Evolutionary conservation across 1,140 invertebrate genomes (phyloP).

Genomic region (Artemia franciscana): DNA sequence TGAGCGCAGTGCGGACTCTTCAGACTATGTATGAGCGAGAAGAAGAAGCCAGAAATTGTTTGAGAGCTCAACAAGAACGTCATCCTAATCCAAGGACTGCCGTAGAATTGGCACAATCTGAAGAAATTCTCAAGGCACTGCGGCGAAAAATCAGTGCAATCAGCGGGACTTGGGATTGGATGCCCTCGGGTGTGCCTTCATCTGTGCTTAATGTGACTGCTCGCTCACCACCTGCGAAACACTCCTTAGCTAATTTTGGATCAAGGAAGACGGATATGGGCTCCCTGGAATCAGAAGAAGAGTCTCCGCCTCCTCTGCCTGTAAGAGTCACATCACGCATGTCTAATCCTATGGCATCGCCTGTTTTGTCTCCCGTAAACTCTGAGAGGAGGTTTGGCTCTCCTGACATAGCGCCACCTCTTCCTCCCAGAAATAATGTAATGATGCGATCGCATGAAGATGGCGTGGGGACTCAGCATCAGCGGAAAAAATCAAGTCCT

Average conservation of each 20-base stretch:
- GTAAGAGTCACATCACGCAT: conserved; percentile 22
- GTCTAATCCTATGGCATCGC: neutral
- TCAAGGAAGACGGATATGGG: conserved; percentile 16
- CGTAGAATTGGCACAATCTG: conserved; percentile 30
- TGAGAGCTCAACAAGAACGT: conserved; percentile 32
- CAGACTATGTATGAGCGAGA: conserved; percentile 56
- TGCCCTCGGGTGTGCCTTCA: neutral
- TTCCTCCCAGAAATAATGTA: conserved; percentile 5
- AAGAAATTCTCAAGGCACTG: conserved; percentile 32
- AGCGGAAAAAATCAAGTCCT: conserved; percentile 40
- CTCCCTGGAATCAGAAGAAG: neutral
- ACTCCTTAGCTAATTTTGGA: conserved; percentile 20
- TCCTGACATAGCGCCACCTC: conserved; percentile 1
- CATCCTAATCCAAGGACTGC: conserved; percentile 24
- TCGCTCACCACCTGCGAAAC: conserved; percentile 5
- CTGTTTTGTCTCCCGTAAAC: conserved; percentile 4
- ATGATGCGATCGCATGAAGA: neutral
- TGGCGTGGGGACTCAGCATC: conserved; percentile 22
- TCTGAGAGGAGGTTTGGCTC: neutral
- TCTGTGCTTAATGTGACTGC: neutral
- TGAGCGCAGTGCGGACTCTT: conserved; percentile 44
- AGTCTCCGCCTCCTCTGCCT: conserved; percentile 30
- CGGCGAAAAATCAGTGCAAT: conserved; percentile 27
- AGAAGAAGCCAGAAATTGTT: conserved; percentile 41
- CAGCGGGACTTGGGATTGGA: neutral